Conservation (phyloP, 2,113 vertebrate genomes). For the Salvator merianae region DNA sequence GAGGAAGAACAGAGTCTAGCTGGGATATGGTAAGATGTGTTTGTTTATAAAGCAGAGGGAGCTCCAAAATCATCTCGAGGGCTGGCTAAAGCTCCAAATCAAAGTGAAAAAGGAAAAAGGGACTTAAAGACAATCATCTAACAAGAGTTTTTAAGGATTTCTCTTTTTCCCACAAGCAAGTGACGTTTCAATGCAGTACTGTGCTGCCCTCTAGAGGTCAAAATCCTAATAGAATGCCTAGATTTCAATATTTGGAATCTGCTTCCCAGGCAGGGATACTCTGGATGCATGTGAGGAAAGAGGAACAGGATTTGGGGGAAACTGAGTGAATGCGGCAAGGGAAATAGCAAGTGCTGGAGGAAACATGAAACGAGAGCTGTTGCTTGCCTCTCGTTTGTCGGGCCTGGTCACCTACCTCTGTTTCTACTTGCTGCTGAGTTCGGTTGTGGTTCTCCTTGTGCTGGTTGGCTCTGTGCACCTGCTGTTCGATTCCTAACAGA, state of each 20-base stretch:
- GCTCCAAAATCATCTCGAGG: no score
- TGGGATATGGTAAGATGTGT: neutral
- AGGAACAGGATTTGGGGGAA: neutral
- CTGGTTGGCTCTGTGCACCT: slow-evolving; percentile 82
- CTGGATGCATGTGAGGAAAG: slow-evolving; percentile 6
- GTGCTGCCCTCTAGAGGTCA: slow-evolving; percentile 59
- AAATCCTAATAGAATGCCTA: neutral
- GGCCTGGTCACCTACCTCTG: slow-evolving; percentile 73
- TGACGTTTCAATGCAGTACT: neutral
- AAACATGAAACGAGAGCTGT: fast-evolving
- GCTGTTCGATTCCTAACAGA: slow-evolving; percentile 81
- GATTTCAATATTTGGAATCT: neutral
- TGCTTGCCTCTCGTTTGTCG: neutral
- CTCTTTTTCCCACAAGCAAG: slow-evolving; percentile 21
- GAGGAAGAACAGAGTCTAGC: no score
- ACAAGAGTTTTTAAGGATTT: neutral
- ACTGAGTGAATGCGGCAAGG: neutral
- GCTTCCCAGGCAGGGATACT: neutral
- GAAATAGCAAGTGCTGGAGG: neutral
- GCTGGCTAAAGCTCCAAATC: neutral
- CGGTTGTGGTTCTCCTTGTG: slow-evolving; percentile 80
- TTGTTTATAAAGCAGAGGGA: neutral
- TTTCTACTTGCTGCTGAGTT: slow-evolving; percentile 81
- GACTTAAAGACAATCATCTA: slow-evolving; percentile 10
- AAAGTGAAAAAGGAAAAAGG: neutral